phyloP scores from a whole-genome alignment of 2,888 invertebrate species.

The Leptinotarsa juncta region DNA sequence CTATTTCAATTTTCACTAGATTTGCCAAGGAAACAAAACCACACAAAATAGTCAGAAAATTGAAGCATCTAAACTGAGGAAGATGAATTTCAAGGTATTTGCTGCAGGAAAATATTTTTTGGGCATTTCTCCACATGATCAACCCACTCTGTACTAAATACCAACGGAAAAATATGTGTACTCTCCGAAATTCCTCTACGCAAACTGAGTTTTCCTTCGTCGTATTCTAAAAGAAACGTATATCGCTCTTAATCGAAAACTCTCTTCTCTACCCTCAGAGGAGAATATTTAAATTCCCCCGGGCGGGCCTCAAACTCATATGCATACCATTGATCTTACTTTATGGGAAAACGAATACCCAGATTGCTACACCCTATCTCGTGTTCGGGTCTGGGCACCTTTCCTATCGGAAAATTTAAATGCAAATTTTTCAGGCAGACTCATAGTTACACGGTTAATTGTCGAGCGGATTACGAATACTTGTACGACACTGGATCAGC shows the following conservation, averaged over 20 bases:
- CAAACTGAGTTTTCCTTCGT: slow-evolving; percentile 25
- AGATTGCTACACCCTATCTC: slow-evolving; percentile 51
- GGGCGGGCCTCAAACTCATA: slow-evolving; percentile 55
- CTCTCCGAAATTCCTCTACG: neutral
- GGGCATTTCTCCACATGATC: too few species aligned
- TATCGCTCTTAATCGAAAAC: slow-evolving; percentile 36
- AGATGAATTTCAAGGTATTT: too few species aligned
- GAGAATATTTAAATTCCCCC: slow-evolving; percentile 49
- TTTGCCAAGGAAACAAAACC: too few species aligned
- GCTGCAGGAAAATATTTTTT: too few species aligned
- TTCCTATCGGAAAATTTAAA: slow-evolving; percentile 55
- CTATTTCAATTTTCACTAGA: too few species aligned
- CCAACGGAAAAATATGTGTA: neutral
- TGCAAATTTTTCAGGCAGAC: slow-evolving; percentile 49
- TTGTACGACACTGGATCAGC: slow-evolving; percentile 1
- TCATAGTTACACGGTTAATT: slow-evolving; percentile 45
- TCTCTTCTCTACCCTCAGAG: slow-evolving; percentile 38
- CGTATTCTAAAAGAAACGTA: slow-evolving; percentile 27
- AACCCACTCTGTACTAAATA: neutral
- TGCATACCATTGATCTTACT: slow-evolving; percentile 61
- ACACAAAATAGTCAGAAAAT: too few species aligned
- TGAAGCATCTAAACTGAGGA: too few species aligned
- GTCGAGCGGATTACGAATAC: slow-evolving; percentile 37
- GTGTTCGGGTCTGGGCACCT: slow-evolving; percentile 44
- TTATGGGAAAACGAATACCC: slow-evolving; percentile 56